Conservation (phyloP, 2,888 invertebrate genomes). For the Pseudeuparius sepicola region DNA sequence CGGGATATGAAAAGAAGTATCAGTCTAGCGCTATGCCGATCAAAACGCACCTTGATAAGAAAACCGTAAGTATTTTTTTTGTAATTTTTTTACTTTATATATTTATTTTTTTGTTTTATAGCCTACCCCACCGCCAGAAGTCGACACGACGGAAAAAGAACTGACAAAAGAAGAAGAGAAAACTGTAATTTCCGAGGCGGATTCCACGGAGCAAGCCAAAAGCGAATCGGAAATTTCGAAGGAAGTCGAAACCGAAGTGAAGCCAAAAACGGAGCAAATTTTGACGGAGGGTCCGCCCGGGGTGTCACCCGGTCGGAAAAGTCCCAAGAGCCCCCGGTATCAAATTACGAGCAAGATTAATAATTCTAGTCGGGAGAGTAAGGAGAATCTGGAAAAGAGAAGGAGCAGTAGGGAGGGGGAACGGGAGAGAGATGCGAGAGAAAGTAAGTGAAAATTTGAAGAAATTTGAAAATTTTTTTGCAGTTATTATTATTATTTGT, state of each 20-base stretch:
- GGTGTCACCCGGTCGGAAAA: constrained; percentile 31
- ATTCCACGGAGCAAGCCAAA: constrained; percentile 37
- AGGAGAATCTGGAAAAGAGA: constrained; percentile 7
- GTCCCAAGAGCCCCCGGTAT: constrained; percentile 31
- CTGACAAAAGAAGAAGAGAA: constrained; percentile 31
- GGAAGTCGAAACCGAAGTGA: too few relatives aligned
- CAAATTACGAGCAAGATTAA: constrained; percentile 24
- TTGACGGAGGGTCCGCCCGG: constrained; percentile 37
- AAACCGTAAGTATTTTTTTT: too few relatives aligned
- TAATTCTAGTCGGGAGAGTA: neutral
- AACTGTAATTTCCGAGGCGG: constrained; percentile 39
- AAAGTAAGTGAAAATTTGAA: too few relatives aligned
- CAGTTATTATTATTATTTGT: too few relatives aligned
- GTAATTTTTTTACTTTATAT: constrained; percentile 1
- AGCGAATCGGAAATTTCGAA: constrained; percentile 19
- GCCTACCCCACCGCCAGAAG: constrained; percentile 20
- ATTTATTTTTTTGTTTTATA: constrained; percentile 8
- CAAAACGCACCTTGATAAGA: too few relatives aligned
- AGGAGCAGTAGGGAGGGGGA: too few relatives aligned
- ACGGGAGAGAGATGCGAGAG: too few relatives aligned
- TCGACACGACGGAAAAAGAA: constrained; percentile 24
- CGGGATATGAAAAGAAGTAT: constrained; percentile 72
- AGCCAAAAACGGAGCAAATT: too few relatives aligned
- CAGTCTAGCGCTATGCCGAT: too few relatives aligned
- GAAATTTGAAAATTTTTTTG: too few relatives aligned